Conservation (phyloP, 2,888 invertebrate genomes). For the Drosophila kuntzei region DNA sequence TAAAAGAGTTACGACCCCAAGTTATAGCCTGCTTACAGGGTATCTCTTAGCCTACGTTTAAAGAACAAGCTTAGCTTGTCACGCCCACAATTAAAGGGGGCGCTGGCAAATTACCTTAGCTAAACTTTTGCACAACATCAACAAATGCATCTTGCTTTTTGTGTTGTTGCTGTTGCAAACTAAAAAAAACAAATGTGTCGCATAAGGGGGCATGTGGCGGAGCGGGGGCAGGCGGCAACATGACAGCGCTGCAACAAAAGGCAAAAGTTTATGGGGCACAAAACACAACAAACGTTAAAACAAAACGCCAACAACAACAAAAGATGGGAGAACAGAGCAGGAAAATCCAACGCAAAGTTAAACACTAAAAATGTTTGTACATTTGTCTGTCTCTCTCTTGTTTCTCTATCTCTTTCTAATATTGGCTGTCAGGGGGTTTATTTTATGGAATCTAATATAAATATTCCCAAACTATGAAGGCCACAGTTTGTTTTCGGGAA, state of each 20-base stretch:
- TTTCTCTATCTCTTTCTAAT: background rate
- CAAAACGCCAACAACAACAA: conserved; percentile 36
- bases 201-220: conserved; percentile 1
- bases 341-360: conserved; percentile 42
- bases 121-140: conserved; percentile 62
- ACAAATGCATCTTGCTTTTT: conserved; percentile 49
- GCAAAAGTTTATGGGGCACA: conserved; percentile 52
- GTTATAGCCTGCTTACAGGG: conserved; percentile 12
- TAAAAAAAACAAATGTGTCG: conserved; percentile 34
- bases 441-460: conserved; percentile 7
- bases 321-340: conserved; percentile 19
- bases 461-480: conserved; percentile 28
- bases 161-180: conserved; percentile 37
- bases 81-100: conserved; percentile 31
- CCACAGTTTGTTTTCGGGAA: background rate
- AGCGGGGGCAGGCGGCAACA: conserved; percentile 19
- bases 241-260: conserved; percentile 65
- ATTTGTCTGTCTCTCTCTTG: conserved; percentile 24
- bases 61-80: background rate
- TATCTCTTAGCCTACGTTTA: background rate
- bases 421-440: background rate
- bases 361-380: conserved; percentile 54
- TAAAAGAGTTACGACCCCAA: no score
- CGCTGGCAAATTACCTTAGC: conserved; percentile 66
- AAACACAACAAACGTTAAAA: conserved; percentile 38